These are phyloP conservation scores for Cristatella mucedo DNA, from an alignment of 2,888 invertebrate genomes.

Conservation along the genomic window DNA sequence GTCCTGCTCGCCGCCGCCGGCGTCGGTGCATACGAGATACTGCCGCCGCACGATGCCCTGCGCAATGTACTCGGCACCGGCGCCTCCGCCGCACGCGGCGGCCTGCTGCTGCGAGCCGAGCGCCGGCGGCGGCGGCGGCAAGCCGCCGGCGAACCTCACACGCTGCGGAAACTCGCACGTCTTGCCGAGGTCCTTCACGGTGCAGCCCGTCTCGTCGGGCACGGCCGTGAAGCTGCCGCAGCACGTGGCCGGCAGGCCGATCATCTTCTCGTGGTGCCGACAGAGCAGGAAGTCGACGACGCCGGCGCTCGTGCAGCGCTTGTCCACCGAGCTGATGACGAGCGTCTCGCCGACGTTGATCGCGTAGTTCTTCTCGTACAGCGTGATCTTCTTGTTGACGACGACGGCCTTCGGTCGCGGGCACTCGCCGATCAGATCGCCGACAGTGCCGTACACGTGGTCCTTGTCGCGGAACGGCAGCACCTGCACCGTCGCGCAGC, in stretches of 20 bases:
- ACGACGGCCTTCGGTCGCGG: conserved; percentile 1
- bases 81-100: too few relatives aligned
- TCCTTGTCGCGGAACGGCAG: not conserved
- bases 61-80: conserved; percentile 4
- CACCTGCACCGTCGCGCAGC: not conserved
- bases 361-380: not conserved
- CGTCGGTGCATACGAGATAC: conserved; percentile 3
- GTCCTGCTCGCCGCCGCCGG: not conserved
- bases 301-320: conserved; percentile 3
- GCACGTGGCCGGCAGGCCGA: conserved; percentile 2
- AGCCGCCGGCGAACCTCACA: too few relatives aligned
- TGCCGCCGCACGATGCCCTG: conserved; percentile 4
- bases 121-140: too few relatives aligned
- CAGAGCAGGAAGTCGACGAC: conserved; percentile 7
- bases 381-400: conserved; percentile 1
- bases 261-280: conserved; percentile 4
- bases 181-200: conserved; percentile 3
- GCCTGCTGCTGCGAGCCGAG: too few relatives aligned
- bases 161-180: too few relatives aligned
- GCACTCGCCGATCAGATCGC: not conserved
- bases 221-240: conserved; percentile 3
- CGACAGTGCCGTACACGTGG: conserved; percentile 4
- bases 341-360: conserved; percentile 5
- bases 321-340: conserved; percentile 5
- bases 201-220: conserved; percentile 1